Percentiles rank a stretch among this genome's conserved stretches.
Conservation (phyloP, 2,113 vertebrate genomes). For the Callospermophilus lateralis region DNA sequence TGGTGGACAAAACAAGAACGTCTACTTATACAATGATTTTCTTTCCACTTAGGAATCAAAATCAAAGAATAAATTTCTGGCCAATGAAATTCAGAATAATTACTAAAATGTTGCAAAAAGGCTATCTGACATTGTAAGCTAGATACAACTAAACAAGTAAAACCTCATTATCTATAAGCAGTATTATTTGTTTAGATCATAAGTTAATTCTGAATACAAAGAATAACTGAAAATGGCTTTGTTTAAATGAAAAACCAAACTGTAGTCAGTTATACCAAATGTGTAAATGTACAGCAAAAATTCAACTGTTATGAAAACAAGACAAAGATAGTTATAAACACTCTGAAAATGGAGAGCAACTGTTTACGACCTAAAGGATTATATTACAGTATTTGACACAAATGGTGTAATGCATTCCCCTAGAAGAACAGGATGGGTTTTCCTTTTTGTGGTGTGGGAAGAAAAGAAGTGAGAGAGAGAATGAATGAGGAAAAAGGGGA, state of each 20-base stretch:
- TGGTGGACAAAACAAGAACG: neutral
- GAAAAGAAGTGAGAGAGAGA: neutral
- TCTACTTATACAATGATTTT: neutral
- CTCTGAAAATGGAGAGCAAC: neutral
- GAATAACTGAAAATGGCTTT: neutral
- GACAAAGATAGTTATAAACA: neutral
- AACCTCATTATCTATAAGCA: neutral
- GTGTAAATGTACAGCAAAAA: neutral
- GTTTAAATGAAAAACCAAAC: neutral
- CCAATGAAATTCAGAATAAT: conserved; percentile 28
- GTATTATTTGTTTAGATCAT: neutral
- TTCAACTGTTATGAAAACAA: neutral
- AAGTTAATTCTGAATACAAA: neutral
- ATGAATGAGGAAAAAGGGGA: neutral
- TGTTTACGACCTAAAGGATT: neutral
- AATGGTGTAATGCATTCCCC: neutral
- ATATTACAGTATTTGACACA: neutral
- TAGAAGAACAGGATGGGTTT: neutral
- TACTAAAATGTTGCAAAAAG: neutral
- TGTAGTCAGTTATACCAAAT: neutral
- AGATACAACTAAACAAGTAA: conserved; percentile 9
- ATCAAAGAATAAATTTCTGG: conserved; percentile 23
- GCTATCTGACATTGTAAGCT: neutral
- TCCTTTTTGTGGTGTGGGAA: no score
- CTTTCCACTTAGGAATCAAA: conserved; percentile 7